Percentiles rank a stretch among this genome's conserved stretches.
phyloP scores from a whole-genome alignment of 2,888 invertebrate genomes.

The Pristionchus mayeri region DNA sequence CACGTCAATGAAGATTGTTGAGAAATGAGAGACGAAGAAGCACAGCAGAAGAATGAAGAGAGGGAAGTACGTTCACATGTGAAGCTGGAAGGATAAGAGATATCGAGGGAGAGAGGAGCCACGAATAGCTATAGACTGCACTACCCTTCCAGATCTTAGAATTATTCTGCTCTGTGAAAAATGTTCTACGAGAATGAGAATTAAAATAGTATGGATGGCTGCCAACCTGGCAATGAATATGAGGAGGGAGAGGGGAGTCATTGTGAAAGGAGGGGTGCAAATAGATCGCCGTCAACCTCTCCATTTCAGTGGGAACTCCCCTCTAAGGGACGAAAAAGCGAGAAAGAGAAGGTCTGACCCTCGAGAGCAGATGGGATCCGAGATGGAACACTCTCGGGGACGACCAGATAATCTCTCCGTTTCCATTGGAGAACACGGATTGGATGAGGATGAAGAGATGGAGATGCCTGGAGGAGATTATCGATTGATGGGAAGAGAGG shows the following conservation, averaged over 20 bases:
- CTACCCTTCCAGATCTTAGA: no score
- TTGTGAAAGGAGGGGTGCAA: not conserved
- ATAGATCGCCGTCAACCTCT: not conserved
- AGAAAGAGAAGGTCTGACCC: slow-evolving; percentile 25
- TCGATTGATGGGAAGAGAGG: not conserved
- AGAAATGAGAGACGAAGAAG: not conserved
- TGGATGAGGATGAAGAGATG: not conserved
- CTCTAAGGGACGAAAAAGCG: slow-evolving; percentile 16
- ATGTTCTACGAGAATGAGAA: no score
- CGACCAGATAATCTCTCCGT: not conserved
- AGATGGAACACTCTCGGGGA: slow-evolving; percentile 12
- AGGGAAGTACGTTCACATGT: slow-evolving; percentile 40
- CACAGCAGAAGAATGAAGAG: slow-evolving; percentile 32
- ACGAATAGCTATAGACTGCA: no score
- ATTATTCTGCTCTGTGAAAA: no score
- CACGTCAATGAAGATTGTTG: slow-evolving; percentile 42
- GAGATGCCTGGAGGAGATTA: not conserved
- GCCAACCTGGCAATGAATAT: slow-evolving; percentile 11
- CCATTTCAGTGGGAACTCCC: slow-evolving; percentile 19
- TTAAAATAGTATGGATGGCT: no score
- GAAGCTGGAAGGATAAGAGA: not conserved
- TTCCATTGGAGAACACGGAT: not conserved
- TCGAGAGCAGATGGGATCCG: slow-evolving; percentile 19
- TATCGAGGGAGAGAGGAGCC: no score
- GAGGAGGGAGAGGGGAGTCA: not conserved